These are phyloP conservation scores for Alviniconcha marisindica DNA, from an alignment of 1,140 invertebrate genomes.

Conservation along the genomic window DNA sequence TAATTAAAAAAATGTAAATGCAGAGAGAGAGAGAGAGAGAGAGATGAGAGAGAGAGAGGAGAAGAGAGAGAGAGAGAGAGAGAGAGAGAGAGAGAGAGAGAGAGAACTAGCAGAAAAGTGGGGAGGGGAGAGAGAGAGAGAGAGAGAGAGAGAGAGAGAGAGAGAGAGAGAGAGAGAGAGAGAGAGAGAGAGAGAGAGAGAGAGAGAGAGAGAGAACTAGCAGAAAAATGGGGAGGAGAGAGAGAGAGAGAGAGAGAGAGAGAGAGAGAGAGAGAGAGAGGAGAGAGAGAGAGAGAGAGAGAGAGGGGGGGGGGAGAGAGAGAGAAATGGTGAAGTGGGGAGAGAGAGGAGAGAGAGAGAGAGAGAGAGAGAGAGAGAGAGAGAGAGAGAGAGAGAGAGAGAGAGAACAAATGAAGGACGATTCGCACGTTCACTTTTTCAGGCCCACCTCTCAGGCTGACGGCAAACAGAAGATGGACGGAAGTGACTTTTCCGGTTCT, in stretches of 20 bases:
- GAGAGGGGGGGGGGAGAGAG: slow-evolving; percentile 7
- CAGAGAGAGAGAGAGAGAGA: slow-evolving; percentile 5
- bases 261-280: background rate
- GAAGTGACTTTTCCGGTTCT: background rate
- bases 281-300: slow-evolving; percentile 9
- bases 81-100: background rate
- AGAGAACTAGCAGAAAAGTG: background rate
- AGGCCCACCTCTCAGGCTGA: background rate
- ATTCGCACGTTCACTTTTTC: background rate
- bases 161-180: slow-evolving; percentile 11
- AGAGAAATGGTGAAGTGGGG: background rate
- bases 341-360: background rate
- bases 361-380: background rate
- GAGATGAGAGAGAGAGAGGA: background rate
- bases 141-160: background rate
- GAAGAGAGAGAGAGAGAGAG: slow-evolving; percentile 23
- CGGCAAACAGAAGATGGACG: background rate
- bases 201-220: background rate
- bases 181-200: slow-evolving; percentile 19
- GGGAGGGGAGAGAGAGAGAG: slow-evolving; percentile 24
- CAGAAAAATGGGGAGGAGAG: background rate
- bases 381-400: slow-evolving; percentile 18
- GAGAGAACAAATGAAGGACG: background rate
- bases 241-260: background rate
- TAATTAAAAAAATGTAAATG: too few relatives aligned